Conservation (phyloP, 2,888 invertebrate species). For the Bimastos eiseni region DNA sequence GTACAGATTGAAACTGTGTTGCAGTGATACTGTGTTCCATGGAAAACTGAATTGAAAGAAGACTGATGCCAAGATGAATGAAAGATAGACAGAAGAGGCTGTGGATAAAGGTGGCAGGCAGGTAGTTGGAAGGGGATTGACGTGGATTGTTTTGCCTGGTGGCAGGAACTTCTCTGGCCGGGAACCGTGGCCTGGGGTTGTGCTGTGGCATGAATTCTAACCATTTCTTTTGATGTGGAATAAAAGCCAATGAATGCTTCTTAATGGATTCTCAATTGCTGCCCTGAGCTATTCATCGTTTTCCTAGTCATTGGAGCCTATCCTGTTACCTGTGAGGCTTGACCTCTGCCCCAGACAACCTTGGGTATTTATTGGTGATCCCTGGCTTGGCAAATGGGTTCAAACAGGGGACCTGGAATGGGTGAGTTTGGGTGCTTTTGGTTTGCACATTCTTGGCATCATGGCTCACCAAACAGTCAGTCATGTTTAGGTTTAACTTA, state of each 20-base stretch:
- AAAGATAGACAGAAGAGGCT: neutral
- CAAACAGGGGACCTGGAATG: neutral
- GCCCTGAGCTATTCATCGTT: neutral
- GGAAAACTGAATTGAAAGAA: neutral
- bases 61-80: neutral
- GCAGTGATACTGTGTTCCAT: neutral
- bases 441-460: neutral
- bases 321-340: neutral
- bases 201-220: neutral
- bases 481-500: neutral
- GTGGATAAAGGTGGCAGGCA: neutral
- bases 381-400: neutral
- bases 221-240: conserved; percentile 13
- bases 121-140: neutral
- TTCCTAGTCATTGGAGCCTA: neutral
- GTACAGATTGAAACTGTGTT: too few species aligned
- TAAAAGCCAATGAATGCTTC: neutral
- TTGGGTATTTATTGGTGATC: neutral
- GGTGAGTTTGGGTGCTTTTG: neutral
- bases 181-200: neutral
- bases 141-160: neutral
- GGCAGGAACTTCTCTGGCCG: neutral
- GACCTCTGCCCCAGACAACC: neutral
- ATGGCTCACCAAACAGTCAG: neutral
- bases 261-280: conserved; percentile 8